Conservation (phyloP, 2,888 invertebrate genomes). For the Amphiduros pacificus region DNA sequence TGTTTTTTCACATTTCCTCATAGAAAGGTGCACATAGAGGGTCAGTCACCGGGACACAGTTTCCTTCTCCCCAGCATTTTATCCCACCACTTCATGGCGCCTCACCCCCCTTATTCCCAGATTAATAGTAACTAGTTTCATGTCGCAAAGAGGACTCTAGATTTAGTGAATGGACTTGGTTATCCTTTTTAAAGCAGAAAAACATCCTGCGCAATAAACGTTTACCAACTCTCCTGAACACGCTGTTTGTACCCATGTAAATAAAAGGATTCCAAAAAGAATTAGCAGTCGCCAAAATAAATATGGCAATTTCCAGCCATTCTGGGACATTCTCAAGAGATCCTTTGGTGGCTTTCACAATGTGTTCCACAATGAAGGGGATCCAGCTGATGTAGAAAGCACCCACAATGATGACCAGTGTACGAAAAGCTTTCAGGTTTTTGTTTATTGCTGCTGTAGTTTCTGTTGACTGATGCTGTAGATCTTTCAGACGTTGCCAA, state of each 20-base stretch:
- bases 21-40: too few species aligned
- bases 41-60: too few species aligned
- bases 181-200: neutral
- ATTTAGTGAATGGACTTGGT: too few species aligned
- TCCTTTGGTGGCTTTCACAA: conserved; percentile 1
- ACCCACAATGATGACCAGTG: neutral
- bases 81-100: too few species aligned
- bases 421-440: neutral
- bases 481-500: neutral
- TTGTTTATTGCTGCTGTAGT: neutral
- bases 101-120: too few species aligned
- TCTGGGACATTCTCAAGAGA: neutral
- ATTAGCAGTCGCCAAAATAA: neutral
- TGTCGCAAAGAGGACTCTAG: too few species aligned
- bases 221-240: neutral
- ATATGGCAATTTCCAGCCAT: conserved; percentile 3
- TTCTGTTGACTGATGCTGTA: neutral
- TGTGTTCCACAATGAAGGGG: conserved; percentile 2
- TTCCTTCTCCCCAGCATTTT: too few species aligned
- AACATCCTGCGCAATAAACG: neutral
- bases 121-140: too few species aligned
- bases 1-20: too few species aligned
- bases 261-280: conserved; percentile 5
- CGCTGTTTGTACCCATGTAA: neutral
- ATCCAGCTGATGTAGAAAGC: conserved; percentile 4